A percentile compares a stretch with the other conserved stretches of the same genome.
These are phyloP conservation scores for Tetrax tetrax DNA, from an alignment of 2,113 vertebrate genomes.

Conservation along the genomic window DNA sequence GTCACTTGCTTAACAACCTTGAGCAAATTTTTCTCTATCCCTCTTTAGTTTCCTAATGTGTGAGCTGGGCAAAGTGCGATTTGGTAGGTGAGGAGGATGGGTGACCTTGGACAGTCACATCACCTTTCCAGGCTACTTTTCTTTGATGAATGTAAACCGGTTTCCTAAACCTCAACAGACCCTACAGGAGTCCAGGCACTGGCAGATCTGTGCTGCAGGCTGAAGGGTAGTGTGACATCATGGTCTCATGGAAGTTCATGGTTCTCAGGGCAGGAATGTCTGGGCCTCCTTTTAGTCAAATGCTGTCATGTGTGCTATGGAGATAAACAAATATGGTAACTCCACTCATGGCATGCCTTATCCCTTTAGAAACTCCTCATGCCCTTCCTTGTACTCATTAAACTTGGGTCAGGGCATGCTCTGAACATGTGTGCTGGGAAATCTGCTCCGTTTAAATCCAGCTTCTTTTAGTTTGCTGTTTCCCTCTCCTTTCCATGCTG, in stretches of 20 bases:
- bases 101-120: background rate
- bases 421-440: background rate
- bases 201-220: background rate
- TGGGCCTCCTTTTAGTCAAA: background rate
- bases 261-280: background rate
- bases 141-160: background rate
- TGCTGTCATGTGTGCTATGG: background rate
- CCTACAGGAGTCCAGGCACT: background rate
- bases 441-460: background rate
- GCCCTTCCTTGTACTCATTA: background rate
- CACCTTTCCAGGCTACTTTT: background rate
- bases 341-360: background rate
- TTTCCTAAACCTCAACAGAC: background rate
- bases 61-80: background rate
- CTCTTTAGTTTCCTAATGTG: background rate
- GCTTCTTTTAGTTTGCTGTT: background rate
- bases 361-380: background rate
- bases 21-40: background rate
- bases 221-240: background rate
- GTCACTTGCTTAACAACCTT: rapidly evolving
- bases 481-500: background rate
- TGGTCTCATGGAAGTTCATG: background rate
- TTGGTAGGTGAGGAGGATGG: background rate
- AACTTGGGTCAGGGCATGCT: background rate
- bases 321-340: background rate